These are phyloP conservation scores for Drosophila setifemur DNA, from an alignment of 1,140 invertebrate genomes.

Conservation along the genomic window DNA sequence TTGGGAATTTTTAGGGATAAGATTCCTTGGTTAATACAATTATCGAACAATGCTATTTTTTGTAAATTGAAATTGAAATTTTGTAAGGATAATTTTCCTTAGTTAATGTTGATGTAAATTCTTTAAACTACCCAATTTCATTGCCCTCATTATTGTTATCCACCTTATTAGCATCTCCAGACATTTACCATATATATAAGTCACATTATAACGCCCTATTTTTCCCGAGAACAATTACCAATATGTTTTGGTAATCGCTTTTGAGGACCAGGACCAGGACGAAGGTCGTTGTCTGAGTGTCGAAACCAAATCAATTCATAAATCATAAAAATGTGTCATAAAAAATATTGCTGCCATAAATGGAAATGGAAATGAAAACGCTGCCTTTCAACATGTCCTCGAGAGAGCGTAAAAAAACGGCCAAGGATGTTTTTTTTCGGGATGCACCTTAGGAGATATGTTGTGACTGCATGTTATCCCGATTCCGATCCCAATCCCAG, in stretches of 20 bases:
- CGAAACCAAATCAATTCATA: conserved; percentile 79
- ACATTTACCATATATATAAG: conserved; percentile 22
- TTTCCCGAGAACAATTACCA: conserved; percentile 34
- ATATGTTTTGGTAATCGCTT: conserved; percentile 38
- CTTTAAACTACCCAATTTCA: conserved; percentile 16
- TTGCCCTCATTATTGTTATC: not conserved
- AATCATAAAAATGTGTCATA: conserved; percentile 81
- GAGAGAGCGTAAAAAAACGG: conserved; percentile 71
- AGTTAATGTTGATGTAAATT: no score
- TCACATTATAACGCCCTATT: conserved; percentile 58
- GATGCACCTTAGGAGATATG: conserved; percentile 61
- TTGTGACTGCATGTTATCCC: conserved; percentile 72
- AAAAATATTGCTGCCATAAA: conserved; percentile 59
- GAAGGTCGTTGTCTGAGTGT: conserved; percentile 43
- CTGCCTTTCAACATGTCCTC: conserved; percentile 75
- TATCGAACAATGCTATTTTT: not conserved
- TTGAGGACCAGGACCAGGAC: conserved; percentile 27
- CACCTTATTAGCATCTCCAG: conserved; percentile 26
- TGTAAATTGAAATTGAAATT: no score
- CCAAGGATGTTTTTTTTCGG: conserved; percentile 46
- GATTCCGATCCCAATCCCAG: conserved; percentile 1
- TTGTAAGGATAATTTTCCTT: no score
- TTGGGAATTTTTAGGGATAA: not conserved
- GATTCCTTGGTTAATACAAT: not conserved
- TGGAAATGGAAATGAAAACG: conserved; percentile 38